Evolutionary conservation across 1,140 invertebrate genomes (phyloP).

Genomic region (Neodiprion pinetum): DNA sequence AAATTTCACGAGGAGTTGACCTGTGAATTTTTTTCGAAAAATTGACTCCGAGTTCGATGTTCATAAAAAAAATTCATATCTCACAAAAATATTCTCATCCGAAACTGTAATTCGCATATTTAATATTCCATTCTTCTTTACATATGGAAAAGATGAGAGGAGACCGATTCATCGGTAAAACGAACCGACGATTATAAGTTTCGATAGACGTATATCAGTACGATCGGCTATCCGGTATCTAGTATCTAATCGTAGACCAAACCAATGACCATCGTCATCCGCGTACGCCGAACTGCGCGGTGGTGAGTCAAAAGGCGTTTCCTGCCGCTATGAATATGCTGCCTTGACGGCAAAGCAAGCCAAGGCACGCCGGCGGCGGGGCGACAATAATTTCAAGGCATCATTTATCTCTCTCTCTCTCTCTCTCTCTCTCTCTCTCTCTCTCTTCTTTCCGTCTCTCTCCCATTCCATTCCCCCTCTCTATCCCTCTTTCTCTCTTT

Average conservation of each 20-base stretch:
- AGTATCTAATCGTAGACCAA: background rate
- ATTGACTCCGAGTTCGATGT: no score
- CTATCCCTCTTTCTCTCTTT: background rate
- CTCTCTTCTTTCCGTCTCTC: background rate
- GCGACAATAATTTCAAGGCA: conserved; percentile 2
- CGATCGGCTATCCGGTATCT: background rate
- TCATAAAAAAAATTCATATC: no score
- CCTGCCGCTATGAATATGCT: conserved; percentile 4
- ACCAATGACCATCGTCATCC: background rate
- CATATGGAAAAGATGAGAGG: no score
- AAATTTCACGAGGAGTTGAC: no score
- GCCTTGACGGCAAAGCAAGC: background rate
- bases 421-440: background rate
- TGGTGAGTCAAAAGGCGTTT: background rate
- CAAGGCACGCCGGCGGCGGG: background rate
- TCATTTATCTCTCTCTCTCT: background rate
- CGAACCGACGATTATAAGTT: background rate
- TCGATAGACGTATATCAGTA: background rate
- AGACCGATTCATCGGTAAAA: no score
- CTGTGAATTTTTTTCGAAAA: no score
- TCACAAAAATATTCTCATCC: no score
- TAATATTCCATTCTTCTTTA: no score
- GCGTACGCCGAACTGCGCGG: background rate
- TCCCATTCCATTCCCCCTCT: background rate
- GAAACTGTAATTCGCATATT: no score